Percentiles rank a stretch among this genome's conserved stretches.
Evolutionary conservation across 2,888 invertebrate species (phyloP).

Genomic region (Eucriotettix oculatus): DNA sequence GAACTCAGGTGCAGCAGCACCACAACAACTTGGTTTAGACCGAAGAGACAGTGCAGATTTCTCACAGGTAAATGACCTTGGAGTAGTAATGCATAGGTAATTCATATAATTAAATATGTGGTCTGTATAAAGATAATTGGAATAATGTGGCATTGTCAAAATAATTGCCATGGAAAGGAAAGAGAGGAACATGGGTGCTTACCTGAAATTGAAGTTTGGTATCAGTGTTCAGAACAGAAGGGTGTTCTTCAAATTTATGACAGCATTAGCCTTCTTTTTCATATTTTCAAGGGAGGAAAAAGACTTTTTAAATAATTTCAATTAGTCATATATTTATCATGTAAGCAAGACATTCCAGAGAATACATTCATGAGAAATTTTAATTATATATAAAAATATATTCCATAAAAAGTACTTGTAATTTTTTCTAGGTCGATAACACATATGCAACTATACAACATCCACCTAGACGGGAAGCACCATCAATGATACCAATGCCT

Average conservation of each 20-base stretch:
- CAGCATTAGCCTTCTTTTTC: too few relatives aligned
- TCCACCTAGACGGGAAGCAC: conserved; percentile 24
- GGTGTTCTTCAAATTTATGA: background rate
- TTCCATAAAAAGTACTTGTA: too few relatives aligned
- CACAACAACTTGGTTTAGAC: conserved; percentile 12
- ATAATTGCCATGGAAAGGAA: too few relatives aligned
- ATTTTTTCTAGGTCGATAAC: conserved; percentile 43
- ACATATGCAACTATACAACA: conserved; percentile 68
- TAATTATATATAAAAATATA: background rate
- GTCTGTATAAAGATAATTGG: too few relatives aligned
- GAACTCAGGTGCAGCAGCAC: conserved; percentile 12
- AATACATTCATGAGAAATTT: too few relatives aligned
- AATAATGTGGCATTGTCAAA: too few relatives aligned
- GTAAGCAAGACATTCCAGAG: too few relatives aligned
- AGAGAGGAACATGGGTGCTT: too few relatives aligned
- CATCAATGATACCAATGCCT: conserved; percentile 17
- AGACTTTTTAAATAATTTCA: too few relatives aligned
- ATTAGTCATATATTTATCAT: too few relatives aligned
- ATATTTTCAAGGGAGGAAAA: too few relatives aligned
- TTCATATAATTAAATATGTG: background rate
- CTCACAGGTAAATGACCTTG: conserved; percentile 25
- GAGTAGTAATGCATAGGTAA: conserved; percentile 8
- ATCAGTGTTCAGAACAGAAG: conserved; percentile 12
- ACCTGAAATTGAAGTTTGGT: too few relatives aligned
- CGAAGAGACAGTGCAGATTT: conserved; percentile 33